These are phyloP conservation scores for Spatula clypeata DNA, from an alignment of 2,797 vertebrate genomes.

Conservation along the genomic window DNA sequence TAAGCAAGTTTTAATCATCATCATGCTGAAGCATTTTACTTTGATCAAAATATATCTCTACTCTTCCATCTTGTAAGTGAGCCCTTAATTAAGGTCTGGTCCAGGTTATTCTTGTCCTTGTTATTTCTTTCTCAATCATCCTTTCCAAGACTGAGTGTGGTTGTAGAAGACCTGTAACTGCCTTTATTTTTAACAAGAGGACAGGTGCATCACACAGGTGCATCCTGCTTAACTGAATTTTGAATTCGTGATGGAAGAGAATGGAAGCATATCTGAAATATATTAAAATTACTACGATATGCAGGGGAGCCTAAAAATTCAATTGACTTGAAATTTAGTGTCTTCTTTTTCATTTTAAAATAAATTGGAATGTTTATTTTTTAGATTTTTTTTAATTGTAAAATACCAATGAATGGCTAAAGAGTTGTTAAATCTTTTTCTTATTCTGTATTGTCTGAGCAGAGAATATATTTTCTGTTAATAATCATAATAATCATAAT, in stretches of 20 bases:
- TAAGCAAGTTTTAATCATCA: not conserved
- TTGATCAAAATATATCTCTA: fast-evolving
- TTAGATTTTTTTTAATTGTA: not conserved
- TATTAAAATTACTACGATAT: not conserved
- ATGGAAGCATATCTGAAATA: fast-evolving
- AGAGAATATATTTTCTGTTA: not conserved
- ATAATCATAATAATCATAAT: not conserved
- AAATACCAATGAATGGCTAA: not conserved
- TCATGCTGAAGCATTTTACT: not conserved
- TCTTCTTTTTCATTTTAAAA: not conserved
- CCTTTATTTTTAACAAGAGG: not conserved
- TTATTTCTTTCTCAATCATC: not conserved
- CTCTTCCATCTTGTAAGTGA: not conserved
- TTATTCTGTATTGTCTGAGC: not conserved
- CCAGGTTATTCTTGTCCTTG: not conserved
- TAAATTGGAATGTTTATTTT: not conserved
- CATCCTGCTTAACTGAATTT: not conserved
- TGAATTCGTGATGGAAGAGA: not conserved
- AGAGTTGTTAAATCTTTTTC: not conserved
- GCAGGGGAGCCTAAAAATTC: not conserved
- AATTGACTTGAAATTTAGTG: not conserved
- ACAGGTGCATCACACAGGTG: not conserved
- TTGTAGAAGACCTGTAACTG: fast-evolving
- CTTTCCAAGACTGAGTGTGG: not conserved
- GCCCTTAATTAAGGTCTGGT: not conserved